Evolutionary conservation across 2,888 invertebrate species (phyloP).

Genomic region (Euplexia lucipara): DNA sequence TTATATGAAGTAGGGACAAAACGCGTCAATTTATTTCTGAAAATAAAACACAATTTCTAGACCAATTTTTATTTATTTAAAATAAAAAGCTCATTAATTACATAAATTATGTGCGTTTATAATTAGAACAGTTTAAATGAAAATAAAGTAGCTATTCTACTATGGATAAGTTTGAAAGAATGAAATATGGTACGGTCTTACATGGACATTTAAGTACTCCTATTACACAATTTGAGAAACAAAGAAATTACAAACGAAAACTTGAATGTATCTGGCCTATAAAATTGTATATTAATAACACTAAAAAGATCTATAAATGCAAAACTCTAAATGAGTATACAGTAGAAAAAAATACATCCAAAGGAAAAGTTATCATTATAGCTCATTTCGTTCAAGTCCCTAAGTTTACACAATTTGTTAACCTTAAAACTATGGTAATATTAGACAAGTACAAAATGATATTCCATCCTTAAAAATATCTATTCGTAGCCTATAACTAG

Average conservation of each 20-base stretch:
- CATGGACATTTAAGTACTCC: constrained; percentile 87
- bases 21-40: background rate
- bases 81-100: constrained; percentile 88
- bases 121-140: constrained; percentile 80
- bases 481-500: constrained; percentile 88
- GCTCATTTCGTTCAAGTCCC: constrained; percentile 88
- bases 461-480: constrained; percentile 87
- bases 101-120: constrained; percentile 89
- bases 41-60: constrained; percentile 76
- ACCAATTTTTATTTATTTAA: constrained; percentile 87
- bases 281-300: constrained; percentile 84
- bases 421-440: constrained; percentile 89
- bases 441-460: constrained; percentile 91
- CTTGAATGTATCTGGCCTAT: constrained; percentile 74
- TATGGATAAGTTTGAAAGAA: constrained; percentile 76
- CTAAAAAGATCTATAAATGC: constrained; percentile 91
- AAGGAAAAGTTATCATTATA: constrained; percentile 83
- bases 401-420: constrained; percentile 89
- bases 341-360: constrained; percentile 89
- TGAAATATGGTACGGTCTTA: constrained; percentile 81
- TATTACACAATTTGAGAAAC: constrained; percentile 70
- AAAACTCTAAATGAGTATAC: constrained; percentile 88
- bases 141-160: constrained; percentile 66
- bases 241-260: constrained; percentile 70
- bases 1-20: too few species aligned